Percentiles rank a stretch among this genome's conserved stretches.
These are phyloP conservation scores for Hypselothyrea guttata DNA, from an alignment of 2,888 invertebrate genomes.

Conservation along the genomic window DNA sequence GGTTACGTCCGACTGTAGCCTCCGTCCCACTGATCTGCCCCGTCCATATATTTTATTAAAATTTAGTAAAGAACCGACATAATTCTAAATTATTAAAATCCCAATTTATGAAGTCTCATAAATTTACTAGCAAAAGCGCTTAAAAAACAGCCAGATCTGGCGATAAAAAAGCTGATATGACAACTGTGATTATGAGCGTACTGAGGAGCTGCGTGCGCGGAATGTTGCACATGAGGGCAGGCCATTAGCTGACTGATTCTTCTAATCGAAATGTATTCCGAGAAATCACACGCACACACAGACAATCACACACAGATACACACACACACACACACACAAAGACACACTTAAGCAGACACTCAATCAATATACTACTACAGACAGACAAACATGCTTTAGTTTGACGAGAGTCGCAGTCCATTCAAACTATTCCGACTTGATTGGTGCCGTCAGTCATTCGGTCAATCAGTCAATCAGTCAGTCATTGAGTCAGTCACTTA, in stretches of 20 bases:
- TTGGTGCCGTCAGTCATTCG: slow-evolving; percentile 43
- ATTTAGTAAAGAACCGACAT: no score
- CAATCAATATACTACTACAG: background rate
- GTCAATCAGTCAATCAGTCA: slow-evolving; percentile 2
- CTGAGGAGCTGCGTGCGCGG: background rate
- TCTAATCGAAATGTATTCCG: slow-evolving; percentile 46
- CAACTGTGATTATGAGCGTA: no score
- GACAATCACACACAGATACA: background rate
- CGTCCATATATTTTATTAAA: no score
- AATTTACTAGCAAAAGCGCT: no score
- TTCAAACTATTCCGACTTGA: slow-evolving; percentile 18
- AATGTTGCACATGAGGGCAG: slow-evolving; percentile 31
- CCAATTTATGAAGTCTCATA: no score
- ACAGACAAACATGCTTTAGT: background rate
- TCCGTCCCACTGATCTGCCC: no score
- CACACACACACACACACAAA: background rate
- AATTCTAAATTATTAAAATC: no score
- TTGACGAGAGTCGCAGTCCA: slow-evolving; percentile 3
- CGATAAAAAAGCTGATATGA: no score
- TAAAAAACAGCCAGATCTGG: no score
- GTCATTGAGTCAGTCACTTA: slow-evolving; percentile 52
- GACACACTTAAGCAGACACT: background rate
- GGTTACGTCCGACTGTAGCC: no score
- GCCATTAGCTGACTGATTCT: slow-evolving; percentile 36
- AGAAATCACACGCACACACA: slow-evolving; percentile 29